Evolutionary conservation across 1,140 invertebrate species (phyloP).

Genomic region (Caenorhabditis brenneri): DNA sequence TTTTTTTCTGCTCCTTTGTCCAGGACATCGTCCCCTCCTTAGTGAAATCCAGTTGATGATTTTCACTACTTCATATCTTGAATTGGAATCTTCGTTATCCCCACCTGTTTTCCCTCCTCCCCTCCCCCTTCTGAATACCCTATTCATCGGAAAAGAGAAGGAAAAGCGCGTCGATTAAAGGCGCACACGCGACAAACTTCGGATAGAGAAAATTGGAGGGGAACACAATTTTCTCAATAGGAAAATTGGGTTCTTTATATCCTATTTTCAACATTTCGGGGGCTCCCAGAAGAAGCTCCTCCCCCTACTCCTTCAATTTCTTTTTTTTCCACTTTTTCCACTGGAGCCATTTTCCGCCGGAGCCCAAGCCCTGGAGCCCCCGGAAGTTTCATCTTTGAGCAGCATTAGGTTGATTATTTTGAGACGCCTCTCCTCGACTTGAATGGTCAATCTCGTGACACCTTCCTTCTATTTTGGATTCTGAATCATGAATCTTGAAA

Average conservation of each 20-base stretch:
- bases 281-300: neutral
- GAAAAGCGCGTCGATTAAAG: conserved; percentile 28
- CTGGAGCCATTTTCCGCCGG: neutral
- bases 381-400: neutral
- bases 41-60: no score
- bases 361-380: neutral
- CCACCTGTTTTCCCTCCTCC: neutral
- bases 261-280: neutral
- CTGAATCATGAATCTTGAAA: neutral
- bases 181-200: conserved; percentile 4
- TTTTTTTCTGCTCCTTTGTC: neutral
- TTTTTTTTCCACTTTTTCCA: neutral
- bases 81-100: neutral
- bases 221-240: neutral
- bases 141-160: neutral
- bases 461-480: neutral
- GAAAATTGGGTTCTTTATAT: conserved; percentile 5
- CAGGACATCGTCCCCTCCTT: neutral
- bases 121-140: no score
- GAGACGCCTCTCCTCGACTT: neutral
- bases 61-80: neutral
- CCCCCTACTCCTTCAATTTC: no score
- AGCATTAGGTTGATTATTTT: conserved; percentile 35
- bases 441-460: neutral
- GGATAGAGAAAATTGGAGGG: neutral